Base-by-base conservation (phyloP, 2,888 invertebrate genomes). In the Aphidius colemani region DNA sequence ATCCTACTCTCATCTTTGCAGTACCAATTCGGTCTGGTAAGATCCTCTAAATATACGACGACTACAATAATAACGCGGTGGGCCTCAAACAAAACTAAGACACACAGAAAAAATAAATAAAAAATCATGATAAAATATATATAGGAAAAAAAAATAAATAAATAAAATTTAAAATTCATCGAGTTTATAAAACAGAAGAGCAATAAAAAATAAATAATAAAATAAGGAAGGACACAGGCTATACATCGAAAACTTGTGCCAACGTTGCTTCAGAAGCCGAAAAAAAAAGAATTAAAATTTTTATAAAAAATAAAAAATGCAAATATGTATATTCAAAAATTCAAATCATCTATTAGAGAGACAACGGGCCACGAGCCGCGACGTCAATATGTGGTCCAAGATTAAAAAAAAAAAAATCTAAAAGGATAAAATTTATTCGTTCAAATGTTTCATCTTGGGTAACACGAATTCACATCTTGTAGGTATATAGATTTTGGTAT, bases 321-420 rank as follows among this genome's bases (percentile, higher is more conserved):
- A 30, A 30, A 30, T 30, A 30, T 30, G 30, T 30, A 50, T 45
- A n/a, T 56, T 77, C 71, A 72, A 76, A 78, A 77, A 78, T 78
- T 78, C 73, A 76, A 76, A 78, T 78, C 76, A 71, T 78, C 74
- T 76, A 77, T 76, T 76, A 77, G 75, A 77, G 71, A 71, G 69
- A 71, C 53, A 70, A 69, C 71, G 67, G 70, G 61, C 64, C 68
- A 66, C 64, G 63, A 30, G 50, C 30, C 56, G 40, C 45, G 10
- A 58, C 57, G 39, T 41, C 51, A 30, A 9, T 64, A 66, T 66
- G 66, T 68, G 43, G n/a, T 51, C 50, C 58, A 50, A 60, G 48
- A 62, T 53, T 13, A 55, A 44, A 53, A 61, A 60, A 64, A 61
- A 64, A 61, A 65, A 40, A 10, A 7, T 10, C 43, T 1, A 46